Conservation (phyloP, 2,113 vertebrate genomes). For the Illadopsis cleaveri region DNA sequence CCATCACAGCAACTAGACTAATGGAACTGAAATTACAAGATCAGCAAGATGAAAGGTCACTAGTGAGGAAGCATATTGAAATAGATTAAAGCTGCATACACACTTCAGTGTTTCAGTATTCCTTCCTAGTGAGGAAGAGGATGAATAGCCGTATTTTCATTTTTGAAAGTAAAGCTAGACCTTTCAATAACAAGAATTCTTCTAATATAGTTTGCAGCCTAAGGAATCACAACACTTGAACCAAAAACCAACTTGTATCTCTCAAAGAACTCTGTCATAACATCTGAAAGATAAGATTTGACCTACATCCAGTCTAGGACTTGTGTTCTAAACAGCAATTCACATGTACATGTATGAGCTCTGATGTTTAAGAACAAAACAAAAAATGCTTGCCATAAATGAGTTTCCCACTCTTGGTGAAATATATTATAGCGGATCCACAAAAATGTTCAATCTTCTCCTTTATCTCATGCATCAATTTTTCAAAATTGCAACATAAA, state of each 20-base stretch:
- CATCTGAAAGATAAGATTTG: background rate
- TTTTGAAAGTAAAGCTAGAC: background rate
- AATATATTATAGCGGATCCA: background rate
- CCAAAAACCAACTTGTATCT: background rate
- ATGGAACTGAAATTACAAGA: background rate
- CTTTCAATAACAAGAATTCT: background rate
- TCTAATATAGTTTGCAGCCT: background rate
- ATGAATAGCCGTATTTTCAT: background rate
- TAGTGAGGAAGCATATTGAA: background rate
- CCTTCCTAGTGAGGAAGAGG: background rate
- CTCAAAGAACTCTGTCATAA: background rate
- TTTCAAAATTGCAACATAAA: background rate
- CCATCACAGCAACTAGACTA: background rate
- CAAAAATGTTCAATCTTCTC: background rate
- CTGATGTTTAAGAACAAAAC: background rate
- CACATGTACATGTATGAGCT: background rate
- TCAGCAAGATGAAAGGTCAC: background rate
- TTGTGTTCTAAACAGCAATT: background rate
- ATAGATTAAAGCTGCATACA: background rate
- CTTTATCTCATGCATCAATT: background rate
- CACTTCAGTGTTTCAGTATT: background rate
- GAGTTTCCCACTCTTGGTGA: background rate
- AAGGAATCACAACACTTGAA: background rate
- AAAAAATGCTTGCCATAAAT: background rate
- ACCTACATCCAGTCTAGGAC: background rate